These are phyloP conservation scores for Parnassius glacialis DNA, from an alignment of 2,888 invertebrate genomes.

Conservation along the genomic window DNA sequence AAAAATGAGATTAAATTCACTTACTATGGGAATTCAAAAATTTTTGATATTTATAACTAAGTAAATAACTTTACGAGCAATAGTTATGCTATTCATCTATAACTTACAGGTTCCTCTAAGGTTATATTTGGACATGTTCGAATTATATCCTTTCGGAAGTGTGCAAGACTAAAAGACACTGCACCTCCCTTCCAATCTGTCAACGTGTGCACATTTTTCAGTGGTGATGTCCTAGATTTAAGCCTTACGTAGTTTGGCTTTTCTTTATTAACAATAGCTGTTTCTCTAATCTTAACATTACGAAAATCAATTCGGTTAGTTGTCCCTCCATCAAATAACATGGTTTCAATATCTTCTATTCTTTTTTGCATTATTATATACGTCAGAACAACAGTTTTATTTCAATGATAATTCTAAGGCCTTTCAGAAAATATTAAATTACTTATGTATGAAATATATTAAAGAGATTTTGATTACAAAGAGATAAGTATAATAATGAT, in stretches of 20 bases:
- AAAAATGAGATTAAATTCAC: too few relatives aligned
- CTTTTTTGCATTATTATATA: slow-evolving; percentile 22
- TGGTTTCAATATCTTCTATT: slow-evolving; percentile 25
- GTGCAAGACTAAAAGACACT: background rate
- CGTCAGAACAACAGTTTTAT: background rate
- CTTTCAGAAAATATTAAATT: too few relatives aligned
- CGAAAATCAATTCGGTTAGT: slow-evolving; percentile 8
- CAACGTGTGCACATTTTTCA: background rate
- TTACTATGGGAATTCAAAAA: too few relatives aligned
- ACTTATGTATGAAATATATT: too few relatives aligned
- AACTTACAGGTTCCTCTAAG: background rate
- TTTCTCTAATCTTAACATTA: background rate
- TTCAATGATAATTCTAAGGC: too few relatives aligned
- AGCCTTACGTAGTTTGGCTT: background rate
- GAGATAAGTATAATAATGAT: too few relatives aligned
- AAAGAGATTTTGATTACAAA: too few relatives aligned
- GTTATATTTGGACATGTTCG: background rate
- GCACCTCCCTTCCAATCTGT: background rate
- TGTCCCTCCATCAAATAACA: slow-evolving; percentile 25
- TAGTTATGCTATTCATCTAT: too few relatives aligned
- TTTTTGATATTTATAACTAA: too few relatives aligned
- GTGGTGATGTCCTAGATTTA: background rate
- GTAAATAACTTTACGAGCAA: too few relatives aligned
- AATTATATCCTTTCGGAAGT: background rate
- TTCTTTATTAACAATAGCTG: background rate